These are phyloP conservation scores for Apotomis capreana DNA, from an alignment of 2,888 invertebrate genomes.

Conservation along the genomic window DNA sequence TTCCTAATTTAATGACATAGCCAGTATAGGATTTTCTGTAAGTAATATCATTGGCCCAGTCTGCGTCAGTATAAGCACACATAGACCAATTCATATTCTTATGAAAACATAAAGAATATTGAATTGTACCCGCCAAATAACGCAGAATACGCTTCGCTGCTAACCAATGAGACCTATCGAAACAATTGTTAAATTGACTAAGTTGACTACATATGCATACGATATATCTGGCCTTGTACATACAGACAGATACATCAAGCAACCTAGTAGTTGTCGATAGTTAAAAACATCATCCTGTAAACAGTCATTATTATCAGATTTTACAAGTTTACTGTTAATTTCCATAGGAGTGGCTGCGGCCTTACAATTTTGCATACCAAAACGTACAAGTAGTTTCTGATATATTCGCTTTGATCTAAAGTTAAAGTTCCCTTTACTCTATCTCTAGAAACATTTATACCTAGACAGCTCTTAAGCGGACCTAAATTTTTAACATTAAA, in stretches of 20 bases:
- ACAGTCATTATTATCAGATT: conserved; percentile 10
- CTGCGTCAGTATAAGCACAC: neutral
- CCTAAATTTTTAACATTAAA: conserved; percentile 13
- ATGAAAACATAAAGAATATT: neutral
- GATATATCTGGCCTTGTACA: neutral
- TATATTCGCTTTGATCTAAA: conserved; percentile 8
- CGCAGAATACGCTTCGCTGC: too few species aligned
- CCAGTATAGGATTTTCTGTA: conserved; percentile 8
- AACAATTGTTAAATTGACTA: conserved; percentile 9
- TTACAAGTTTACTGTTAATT: conserved; percentile 16
- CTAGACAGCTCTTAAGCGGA: neutral
- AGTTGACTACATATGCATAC: conserved; percentile 1
- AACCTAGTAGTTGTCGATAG: conserved; percentile 16
- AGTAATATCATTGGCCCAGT: conserved; percentile 7
- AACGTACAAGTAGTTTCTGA: conserved; percentile 8
- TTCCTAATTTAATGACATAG: conserved; percentile 5
- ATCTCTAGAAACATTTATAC: neutral
- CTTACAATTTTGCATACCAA: conserved; percentile 17
- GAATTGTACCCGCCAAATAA: conserved; percentile 36
- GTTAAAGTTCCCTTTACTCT: neutral
- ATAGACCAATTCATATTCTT: neutral
- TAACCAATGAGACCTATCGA: conserved; percentile 1
- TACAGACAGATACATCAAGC: conserved; percentile 8
- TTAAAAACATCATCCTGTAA: conserved; percentile 13
- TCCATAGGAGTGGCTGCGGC: conserved; percentile 20